A percentile compares a stretch with the other conserved stretches of the same genome.
phyloP scores from a whole-genome alignment of 64 coral and sea anemone genomes.

The Stylophora pistillata region DNA sequence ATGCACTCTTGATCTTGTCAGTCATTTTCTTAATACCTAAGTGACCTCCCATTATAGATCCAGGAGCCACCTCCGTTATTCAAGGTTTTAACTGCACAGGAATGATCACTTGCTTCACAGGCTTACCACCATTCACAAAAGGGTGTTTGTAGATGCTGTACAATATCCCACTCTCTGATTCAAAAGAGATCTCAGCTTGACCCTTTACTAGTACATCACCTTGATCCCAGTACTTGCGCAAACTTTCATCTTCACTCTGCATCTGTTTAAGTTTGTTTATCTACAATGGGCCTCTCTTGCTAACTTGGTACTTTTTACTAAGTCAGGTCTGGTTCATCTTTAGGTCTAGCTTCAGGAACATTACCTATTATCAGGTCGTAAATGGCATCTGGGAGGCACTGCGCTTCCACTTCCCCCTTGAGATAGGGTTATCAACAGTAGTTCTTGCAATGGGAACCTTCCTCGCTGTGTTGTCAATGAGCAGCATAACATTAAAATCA shows the following conservation, averaged over 20 bases:
- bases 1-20: too few relatives aligned
- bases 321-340: constrained; percentile 21
- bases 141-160: constrained; percentile 16
- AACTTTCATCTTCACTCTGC: constrained; percentile 33
- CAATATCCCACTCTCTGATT: background rate
- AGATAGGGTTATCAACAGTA: background rate
- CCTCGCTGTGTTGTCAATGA: constrained; percentile 41
- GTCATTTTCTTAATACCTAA: constrained; percentile 34
- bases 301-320: constrained; percentile 25
- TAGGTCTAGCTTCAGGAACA: constrained; percentile 22
- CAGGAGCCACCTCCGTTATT: constrained; percentile 34
- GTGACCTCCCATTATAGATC: constrained; percentile 37
- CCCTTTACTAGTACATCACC: background rate
- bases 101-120: constrained; percentile 42
- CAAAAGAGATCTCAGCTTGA: constrained; percentile 11
- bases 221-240: constrained; percentile 22
- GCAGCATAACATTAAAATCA: background rate
- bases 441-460: background rate
- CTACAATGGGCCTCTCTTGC: background rate
- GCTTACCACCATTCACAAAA: constrained; percentile 25
- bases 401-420: constrained; percentile 7
- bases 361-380: constrained; percentile 54
- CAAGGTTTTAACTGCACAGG: background rate
- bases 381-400: constrained; percentile 41
- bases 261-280: background rate